phyloP scores from a whole-genome alignment of 2,888 invertebrate species.

The Drosophila histrio region DNA sequence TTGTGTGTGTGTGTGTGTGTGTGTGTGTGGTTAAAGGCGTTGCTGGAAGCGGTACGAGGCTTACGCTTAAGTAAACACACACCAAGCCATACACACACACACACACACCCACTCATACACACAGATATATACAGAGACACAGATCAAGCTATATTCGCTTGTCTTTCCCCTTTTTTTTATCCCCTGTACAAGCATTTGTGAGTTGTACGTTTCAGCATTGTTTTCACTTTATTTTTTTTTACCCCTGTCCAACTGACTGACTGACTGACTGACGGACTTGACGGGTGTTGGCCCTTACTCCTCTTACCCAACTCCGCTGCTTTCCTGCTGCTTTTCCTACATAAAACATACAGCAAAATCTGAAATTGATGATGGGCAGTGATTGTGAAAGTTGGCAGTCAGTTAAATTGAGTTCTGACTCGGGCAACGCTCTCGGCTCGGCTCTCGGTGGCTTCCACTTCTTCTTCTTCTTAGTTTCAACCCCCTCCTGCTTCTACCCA shows the following conservation, averaged over 20 bases:
- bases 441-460: neutral
- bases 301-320: neutral
- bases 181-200: constrained; percentile 60
- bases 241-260: constrained; percentile 30
- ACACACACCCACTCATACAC: constrained; percentile 23
- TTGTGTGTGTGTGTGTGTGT: constrained; percentile 63
- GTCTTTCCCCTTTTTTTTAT: neutral
- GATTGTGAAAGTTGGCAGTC: constrained; percentile 79
- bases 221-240: constrained; percentile 67
- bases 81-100: constrained; percentile 24
- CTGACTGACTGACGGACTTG: constrained; percentile 46
- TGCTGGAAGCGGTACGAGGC: constrained; percentile 44
- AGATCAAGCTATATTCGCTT: constrained; percentile 4
- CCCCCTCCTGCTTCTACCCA: constrained; percentile 14
- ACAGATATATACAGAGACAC: neutral
- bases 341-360: constrained; percentile 79
- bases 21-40: constrained; percentile 61
- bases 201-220: constrained; percentile 62
- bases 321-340: constrained; percentile 54
- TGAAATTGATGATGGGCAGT: constrained; percentile 80
- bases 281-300: neutral
- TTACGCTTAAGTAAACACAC: constrained; percentile 79
- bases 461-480: neutral
- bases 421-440: constrained; percentile 42
- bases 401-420: constrained; percentile 75